phyloP scores from a whole-genome alignment of 2,888 invertebrate genomes.

The Luperina testacea region DNA sequence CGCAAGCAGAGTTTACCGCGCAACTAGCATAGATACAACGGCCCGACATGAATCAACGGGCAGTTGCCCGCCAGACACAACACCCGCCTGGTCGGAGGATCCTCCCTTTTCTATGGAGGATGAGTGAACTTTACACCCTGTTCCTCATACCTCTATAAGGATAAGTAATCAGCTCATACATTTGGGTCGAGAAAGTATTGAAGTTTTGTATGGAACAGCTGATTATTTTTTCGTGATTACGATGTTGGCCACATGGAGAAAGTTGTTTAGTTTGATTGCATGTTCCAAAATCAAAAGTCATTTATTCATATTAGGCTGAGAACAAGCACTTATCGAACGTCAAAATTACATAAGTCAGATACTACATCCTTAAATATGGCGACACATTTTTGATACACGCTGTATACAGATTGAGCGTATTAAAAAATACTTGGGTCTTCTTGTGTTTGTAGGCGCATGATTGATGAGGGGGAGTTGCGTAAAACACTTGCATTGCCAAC shows the following conservation, averaged over 20 bases:
- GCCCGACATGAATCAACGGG: too few relatives aligned
- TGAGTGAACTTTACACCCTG: too few relatives aligned
- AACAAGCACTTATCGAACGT: background rate
- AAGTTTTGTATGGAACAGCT: background rate
- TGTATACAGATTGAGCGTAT: background rate
- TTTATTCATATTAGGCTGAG: background rate
- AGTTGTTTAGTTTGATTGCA: background rate
- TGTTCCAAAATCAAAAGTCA: background rate
- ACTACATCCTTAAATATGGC: background rate
- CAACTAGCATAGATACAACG: too few relatives aligned
- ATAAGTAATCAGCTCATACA: background rate
- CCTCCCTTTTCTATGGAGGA: too few relatives aligned
- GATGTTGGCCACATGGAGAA: background rate
- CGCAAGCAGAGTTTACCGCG: too few relatives aligned
- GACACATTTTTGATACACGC: background rate
- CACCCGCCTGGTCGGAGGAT: too few relatives aligned
- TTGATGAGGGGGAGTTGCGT: background rate
- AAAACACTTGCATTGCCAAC: background rate
- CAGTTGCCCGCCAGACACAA: too few relatives aligned
- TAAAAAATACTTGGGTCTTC: background rate
- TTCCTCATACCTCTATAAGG: too few relatives aligned
- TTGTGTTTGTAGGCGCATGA: background rate
- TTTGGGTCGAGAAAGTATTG: background rate
- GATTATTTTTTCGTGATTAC: background rate
- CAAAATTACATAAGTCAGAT: background rate